Evolutionary conservation across 1,140 invertebrate genomes (phyloP).

Genomic region (Watersipora subatra): DNA sequence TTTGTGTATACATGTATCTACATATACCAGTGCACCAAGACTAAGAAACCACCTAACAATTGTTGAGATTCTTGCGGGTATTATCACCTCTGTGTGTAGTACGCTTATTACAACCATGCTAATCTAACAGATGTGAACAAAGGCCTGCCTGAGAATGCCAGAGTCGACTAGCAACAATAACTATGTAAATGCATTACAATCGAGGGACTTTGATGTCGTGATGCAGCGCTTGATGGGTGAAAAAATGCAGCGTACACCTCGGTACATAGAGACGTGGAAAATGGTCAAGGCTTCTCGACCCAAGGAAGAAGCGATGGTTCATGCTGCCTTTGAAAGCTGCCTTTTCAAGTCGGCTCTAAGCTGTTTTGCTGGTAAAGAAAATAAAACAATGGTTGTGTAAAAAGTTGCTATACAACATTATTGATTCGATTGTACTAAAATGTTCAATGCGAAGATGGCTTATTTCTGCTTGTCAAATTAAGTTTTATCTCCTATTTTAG

Average conservation of each 20-base stretch:
- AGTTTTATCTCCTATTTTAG: neutral
- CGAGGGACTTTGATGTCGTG: slow-evolving; percentile 1
- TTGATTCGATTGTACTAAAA: neutral
- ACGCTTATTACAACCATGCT: too few relatives aligned
- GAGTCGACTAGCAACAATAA: neutral
- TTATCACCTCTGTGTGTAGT: too few relatives aligned
- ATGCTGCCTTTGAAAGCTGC: slow-evolving; percentile 76
- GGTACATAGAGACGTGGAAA: neutral
- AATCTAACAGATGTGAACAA: too few relatives aligned
- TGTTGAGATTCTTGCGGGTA: too few relatives aligned
- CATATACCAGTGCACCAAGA: too few relatives aligned
- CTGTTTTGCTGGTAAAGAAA: slow-evolving; percentile 75
- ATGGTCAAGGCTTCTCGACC: slow-evolving; percentile 14
- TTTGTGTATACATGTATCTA: too few relatives aligned
- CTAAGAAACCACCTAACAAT: too few relatives aligned
- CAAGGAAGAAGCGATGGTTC: slow-evolving; percentile 44
- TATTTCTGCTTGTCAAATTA: neutral
- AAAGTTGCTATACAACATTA: neutral
- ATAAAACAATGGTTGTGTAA: slow-evolving; percentile 9
- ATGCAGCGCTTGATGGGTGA: slow-evolving; percentile 10
- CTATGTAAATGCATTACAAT: neutral
- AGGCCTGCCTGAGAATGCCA: too few relatives aligned
- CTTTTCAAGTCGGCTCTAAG: slow-evolving; percentile 76
- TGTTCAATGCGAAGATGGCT: slow-evolving; percentile 1
- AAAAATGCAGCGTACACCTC: slow-evolving; percentile 1